phyloP scores from a whole-genome alignment of 2,113 vertebrate species.

The Ovis canadensis region DNA sequence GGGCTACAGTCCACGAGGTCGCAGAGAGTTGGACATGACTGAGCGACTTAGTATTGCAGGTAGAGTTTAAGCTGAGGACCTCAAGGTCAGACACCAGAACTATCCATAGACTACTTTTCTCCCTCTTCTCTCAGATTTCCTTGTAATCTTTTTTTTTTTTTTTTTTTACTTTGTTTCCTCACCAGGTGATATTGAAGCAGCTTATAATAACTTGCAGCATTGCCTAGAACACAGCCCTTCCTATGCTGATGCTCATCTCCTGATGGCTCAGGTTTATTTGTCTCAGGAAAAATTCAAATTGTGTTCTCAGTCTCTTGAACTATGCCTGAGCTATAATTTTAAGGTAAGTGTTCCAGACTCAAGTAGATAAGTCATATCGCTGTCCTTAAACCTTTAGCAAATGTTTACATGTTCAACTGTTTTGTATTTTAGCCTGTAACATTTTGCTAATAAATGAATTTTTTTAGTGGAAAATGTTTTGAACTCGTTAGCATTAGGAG shows the following conservation, averaged over 20 bases:
- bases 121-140: background rate
- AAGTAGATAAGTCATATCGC: background rate
- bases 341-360: conserved; percentile 82
- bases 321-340: conserved; percentile 96
- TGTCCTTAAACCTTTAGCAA: background rate
- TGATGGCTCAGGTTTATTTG: conserved; percentile 95
- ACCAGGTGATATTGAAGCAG: conserved; percentile 87
- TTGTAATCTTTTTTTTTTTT: background rate
- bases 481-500: background rate
- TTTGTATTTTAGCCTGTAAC: background rate
- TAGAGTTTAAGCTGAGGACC: background rate
- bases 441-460: conserved; percentile 1
- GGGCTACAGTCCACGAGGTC: background rate
- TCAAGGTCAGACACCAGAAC: background rate
- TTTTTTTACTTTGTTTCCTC: background rate
- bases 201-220: conserved; percentile 86
- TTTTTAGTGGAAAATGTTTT: conserved; percentile 6
- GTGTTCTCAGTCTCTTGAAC: conserved; percentile 93
- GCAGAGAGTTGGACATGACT: background rate
- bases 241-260: conserved; percentile 90
- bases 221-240: conserved; percentile 92
- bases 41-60: accelerated
- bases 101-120: background rate
- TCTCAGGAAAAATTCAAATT: conserved; percentile 88
- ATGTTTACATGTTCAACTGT: background rate